Evolutionary conservation across 2,113 vertebrate genomes (phyloP).

Genomic region (rat (Rattus norvegicus)): DNA sequence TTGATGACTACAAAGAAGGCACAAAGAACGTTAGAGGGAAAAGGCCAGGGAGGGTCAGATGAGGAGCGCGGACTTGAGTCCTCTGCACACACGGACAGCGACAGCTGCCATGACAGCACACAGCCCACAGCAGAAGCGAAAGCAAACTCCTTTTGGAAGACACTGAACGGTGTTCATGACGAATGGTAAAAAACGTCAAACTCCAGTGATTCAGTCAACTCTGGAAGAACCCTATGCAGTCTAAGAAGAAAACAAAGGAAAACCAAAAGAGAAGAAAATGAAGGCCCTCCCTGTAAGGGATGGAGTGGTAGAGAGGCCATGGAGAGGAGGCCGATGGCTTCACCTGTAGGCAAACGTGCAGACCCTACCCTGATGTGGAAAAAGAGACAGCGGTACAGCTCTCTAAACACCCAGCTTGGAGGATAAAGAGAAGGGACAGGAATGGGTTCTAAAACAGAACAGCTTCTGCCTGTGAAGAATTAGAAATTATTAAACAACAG

Average conservation of each 20-base stretch:
- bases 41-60: not conserved
- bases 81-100: not conserved
- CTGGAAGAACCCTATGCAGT: not conserved
- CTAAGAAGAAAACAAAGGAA: not conserved
- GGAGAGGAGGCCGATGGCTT: not conserved
- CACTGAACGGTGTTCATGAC: not conserved
- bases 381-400: not conserved
- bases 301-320: rapidly evolving
- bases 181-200: not conserved
- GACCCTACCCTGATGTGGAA: not conserved
- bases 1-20: not conserved
- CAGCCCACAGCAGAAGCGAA: not conserved
- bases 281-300: too few relatives aligned
- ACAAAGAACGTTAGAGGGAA: not conserved
- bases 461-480: not conserved
- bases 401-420: not conserved
- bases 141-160: not conserved
- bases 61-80: not conserved
- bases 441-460: not conserved
- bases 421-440: not conserved
- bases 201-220: not conserved
- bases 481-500: not conserved
- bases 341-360: not conserved
- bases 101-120: not conserved
- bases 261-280: not conserved